phyloP scores from a whole-genome alignment of 1,140 invertebrate genomes.

The Drosophila malerkotliana region DNA sequence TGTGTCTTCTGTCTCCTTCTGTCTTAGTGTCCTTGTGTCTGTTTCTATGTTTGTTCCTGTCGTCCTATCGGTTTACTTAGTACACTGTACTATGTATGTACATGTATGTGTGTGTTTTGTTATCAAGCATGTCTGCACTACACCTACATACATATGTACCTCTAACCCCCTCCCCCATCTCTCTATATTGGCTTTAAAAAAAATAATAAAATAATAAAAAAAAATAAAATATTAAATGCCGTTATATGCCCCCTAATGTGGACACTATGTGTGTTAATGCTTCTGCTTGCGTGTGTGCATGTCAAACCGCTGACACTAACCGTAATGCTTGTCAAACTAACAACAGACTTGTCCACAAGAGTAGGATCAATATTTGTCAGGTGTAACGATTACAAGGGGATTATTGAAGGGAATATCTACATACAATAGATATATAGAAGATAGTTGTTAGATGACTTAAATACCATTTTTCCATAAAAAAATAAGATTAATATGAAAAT shows the following conservation, averaged over 20 bases:
- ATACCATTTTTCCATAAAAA: no score
- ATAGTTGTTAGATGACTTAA: no score
- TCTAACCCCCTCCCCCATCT: neutral
- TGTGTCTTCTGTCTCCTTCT: constrained; percentile 10
- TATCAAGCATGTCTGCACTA: constrained; percentile 21
- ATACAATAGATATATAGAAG: no score
- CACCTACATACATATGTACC: neutral
- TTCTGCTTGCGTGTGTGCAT: neutral
- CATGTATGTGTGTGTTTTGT: constrained; percentile 9
- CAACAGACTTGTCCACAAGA: neutral
- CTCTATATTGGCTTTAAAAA: constrained; percentile 15
- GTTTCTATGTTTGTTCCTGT: neutral
- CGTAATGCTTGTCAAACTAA: neutral
- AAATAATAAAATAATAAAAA: constrained; percentile 20
- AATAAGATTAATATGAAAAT: no score
- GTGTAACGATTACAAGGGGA: neutral
- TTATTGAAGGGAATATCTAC: no score
- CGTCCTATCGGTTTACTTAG: neutral
- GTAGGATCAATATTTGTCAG: neutral
- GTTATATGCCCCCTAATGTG: neutral
- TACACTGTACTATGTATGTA: neutral
- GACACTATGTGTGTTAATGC: constrained; percentile 14
- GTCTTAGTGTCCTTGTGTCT: constrained; percentile 9
- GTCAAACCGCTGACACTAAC: neutral
- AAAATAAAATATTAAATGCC: constrained; percentile 20